Conservation (phyloP, 2,888 invertebrate species). For the Brachyptera risi region DNA sequence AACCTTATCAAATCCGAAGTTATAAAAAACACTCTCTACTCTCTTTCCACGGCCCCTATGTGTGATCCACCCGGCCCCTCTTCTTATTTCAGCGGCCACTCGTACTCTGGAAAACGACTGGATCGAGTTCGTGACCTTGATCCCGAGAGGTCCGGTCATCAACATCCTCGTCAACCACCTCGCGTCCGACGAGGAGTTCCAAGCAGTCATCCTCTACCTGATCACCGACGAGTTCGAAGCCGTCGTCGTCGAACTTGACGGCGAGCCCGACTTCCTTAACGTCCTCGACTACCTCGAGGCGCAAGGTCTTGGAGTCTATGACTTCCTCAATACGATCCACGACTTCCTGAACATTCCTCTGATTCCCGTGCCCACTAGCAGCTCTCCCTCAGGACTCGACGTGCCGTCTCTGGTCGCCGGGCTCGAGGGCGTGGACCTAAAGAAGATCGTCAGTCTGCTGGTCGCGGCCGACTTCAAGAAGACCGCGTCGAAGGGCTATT, state of each 20-base stretch:
- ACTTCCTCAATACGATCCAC: constrained; percentile 10
- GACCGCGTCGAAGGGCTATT: background rate
- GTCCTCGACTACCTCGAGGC: constrained; percentile 14
- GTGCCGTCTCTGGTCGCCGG: background rate
- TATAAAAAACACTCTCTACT: too few relatives aligned
- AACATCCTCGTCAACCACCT: constrained; percentile 9
- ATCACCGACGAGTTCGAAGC: constrained; percentile 10
- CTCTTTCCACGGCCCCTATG: too few relatives aligned
- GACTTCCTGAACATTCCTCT: background rate
- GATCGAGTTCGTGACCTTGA: background rate
- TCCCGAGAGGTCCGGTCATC: background rate
- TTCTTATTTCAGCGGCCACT: background rate
- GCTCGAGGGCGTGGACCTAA: too few relatives aligned
- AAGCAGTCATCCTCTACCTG: background rate
- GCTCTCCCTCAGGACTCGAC: too few relatives aligned
- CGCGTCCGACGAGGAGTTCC: background rate
- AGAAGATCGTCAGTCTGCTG: background rate
- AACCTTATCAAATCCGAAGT: too few relatives aligned
- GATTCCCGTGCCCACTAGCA: background rate
- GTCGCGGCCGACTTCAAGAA: background rate
- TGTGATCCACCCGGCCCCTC: too few relatives aligned
- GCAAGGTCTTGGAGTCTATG: background rate
- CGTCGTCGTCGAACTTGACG: background rate
- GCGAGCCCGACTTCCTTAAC: constrained; percentile 5
- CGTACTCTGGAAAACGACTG: constrained; percentile 1